Evolutionary conservation across 2,113 vertebrate species (phyloP), one percentile per base, ranked within the genome.

Genomic region (Melanerpes aurifrons): DNA sequence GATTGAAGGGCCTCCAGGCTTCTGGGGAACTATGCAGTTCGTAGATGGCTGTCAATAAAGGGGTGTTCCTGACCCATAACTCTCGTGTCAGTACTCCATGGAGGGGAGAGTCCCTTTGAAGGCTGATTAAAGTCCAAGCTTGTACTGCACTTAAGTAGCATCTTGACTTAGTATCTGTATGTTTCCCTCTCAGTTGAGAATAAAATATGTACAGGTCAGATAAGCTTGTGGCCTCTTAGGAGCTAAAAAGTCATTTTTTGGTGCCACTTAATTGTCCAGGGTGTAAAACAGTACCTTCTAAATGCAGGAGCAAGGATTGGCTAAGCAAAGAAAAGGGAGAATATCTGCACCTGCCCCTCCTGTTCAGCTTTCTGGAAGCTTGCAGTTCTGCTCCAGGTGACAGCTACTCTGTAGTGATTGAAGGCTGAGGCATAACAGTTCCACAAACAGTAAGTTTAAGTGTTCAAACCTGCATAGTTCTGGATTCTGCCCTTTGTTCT

Each of bases 71-170:
- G 71, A 79, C n/a, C 16, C 25, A 9, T 35, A 58, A 56, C 26
- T 79, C 43, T 71, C 64, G 3, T 0, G 0, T n/a, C 2, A 7
- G 2, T 71, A 32, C 20, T 31, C 31, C 0, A 0, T 26, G 75
- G 75, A 91, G 43, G 59, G 12, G 15, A 63, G 59, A 59, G 47
- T 32, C 26, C 31, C 2, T 57, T 73, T 70, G 53, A 47, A 79
- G 61, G 37, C 45, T 63, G 28, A n/a, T 8, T 47, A 29, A n/a
- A 64, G 28, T 22, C 45, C 1, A 1, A 71, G 62, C 32, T 61
- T 81, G 19, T 53, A 62, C 16, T n/a, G 37, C 3, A 1, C 57
- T 78, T 18, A 31, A 90, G 25, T 84, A 75, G 32, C 28, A 68
- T 77, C 45, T 82, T 71, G 40, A 35, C 53, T 81, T 82, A 8